Conservation (phyloP, 2,888 invertebrate species). For the Sphaeridia pumilis region DNA sequence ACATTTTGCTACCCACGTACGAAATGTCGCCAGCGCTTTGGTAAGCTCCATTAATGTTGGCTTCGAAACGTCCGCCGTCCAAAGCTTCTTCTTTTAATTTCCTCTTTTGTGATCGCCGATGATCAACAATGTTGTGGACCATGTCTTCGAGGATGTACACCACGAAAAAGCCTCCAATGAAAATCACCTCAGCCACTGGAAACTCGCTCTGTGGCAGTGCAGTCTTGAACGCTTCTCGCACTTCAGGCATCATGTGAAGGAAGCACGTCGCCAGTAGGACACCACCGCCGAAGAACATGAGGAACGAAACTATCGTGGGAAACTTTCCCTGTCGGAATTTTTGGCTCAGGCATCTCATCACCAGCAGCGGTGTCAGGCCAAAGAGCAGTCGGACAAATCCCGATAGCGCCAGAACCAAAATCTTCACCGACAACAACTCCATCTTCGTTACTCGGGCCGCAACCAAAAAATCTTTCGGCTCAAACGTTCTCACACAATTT, state of each 20-base stretch:
- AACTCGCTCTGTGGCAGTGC: conserved; percentile 28
- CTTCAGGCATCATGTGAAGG: conserved; percentile 49
- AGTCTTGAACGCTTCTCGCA: conserved; percentile 41
- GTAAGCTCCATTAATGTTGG: conserved; percentile 15
- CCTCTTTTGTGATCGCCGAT: conserved; percentile 14
- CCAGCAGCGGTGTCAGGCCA: conserved; percentile 45
- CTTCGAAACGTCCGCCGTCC: background rate
- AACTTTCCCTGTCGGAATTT: conserved; percentile 18
- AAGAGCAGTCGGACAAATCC: conserved; percentile 43
- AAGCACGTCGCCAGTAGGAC: conserved; percentile 49
- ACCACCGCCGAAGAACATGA: conserved; percentile 46
- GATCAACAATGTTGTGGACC: conserved; percentile 37
- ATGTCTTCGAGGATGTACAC: conserved; percentile 47
- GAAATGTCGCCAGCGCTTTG: conserved; percentile 15
- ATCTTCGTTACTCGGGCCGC: conserved; percentile 31
- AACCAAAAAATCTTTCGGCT: background rate
- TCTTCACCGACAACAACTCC: conserved; percentile 43
- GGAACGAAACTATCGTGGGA: conserved; percentile 36
- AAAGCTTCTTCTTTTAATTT: conserved; percentile 3
- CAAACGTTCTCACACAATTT: background rate
- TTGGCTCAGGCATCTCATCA: conserved; percentile 39
- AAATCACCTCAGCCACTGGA: conserved; percentile 45
- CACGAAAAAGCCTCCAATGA: conserved; percentile 46
- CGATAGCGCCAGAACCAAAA: conserved; percentile 43
- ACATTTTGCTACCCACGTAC: background rate